Evolutionary conservation across 2,797 vertebrate genomes (phyloP), one percentile per base, ranked within the genome.

Genomic region (Danio choprae): DNA sequence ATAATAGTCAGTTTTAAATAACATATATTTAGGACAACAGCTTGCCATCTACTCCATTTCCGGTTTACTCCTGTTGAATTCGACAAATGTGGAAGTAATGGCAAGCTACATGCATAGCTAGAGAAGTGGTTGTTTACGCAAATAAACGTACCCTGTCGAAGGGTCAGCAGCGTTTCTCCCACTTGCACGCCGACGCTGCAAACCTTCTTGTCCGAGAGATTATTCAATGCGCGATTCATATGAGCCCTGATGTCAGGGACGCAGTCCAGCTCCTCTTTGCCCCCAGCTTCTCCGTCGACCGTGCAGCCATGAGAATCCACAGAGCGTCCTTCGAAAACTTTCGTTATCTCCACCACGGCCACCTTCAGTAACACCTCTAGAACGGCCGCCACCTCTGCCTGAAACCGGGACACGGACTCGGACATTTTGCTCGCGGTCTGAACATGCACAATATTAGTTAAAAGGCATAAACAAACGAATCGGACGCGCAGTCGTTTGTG

Each of bases 151-250:
- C 80, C 80, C 5, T 40, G 15, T 1, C 22, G n/a, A 6, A 20
- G 29, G 7, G n/a, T 15, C 6, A 64, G 65, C n/a, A 63, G 16
- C 15, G 53, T 38, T 15, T 79, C 86, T 10, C 89, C 89, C 69
- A 90, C 92, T 76, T 94, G 94, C 71, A 94, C 91, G 0, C 93
- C 94, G 40, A 93, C 79, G 83, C 91, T 94, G 58, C 91, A 91
- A 6, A 79, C 64, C 13, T 56, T 46, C 55, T 83, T 91, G 41
- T 53, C 13, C 53, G 46, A 16, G 4, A 1, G 15, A 51, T 44
- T 46, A 46, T 64, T 62, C 13, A 81, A 64, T 10, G 69, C 80
- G 48, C 55, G 67, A 63, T 82, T 77, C 70, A 80, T 36, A 12
- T 46, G 58, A 46, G 81, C 22, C 56, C 53, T 72, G 22, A 86